Conservation (phyloP, 1,140 invertebrate species). For the Drosophila ambigua region DNA sequence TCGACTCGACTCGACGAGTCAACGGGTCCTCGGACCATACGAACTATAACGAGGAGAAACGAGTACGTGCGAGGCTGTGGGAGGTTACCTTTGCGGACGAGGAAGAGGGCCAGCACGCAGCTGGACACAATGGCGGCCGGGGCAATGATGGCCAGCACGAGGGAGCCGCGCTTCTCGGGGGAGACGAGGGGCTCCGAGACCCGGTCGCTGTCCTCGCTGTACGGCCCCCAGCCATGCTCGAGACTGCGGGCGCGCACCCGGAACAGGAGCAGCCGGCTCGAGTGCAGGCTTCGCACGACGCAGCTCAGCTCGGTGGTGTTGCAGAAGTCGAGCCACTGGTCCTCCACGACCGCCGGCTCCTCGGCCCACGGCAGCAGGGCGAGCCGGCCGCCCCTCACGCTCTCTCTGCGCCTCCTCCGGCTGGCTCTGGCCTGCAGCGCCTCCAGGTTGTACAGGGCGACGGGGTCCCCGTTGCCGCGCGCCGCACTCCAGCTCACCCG, state of each 20-base stretch:
- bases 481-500: constrained; percentile 90
- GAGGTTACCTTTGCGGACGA: constrained; percentile 82
- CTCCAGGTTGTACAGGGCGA: constrained; percentile 87
- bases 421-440: constrained; percentile 74
- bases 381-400: background rate
- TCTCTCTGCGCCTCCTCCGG: constrained; percentile 10
- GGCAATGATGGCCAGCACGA: constrained; percentile 86
- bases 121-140: constrained; percentile 84
- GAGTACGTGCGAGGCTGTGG: no score
- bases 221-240: constrained; percentile 90
- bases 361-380: constrained; percentile 63
- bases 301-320: constrained; percentile 92
- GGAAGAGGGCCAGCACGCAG: constrained; percentile 84
- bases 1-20: no score
- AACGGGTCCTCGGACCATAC: no score
- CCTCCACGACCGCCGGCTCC: constrained; percentile 79
- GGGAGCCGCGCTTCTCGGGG: constrained; percentile 82
- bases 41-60: no score
- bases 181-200: constrained; percentile 83
- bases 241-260: constrained; percentile 90
- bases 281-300: constrained; percentile 89
- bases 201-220: constrained; percentile 86
- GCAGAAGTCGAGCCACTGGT: constrained; percentile 90
- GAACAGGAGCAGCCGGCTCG: constrained; percentile 88
- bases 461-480: constrained; percentile 87